phyloP scores from a whole-genome alignment of 2,888 invertebrate genomes.

The Nebria brevicollis region DNA sequence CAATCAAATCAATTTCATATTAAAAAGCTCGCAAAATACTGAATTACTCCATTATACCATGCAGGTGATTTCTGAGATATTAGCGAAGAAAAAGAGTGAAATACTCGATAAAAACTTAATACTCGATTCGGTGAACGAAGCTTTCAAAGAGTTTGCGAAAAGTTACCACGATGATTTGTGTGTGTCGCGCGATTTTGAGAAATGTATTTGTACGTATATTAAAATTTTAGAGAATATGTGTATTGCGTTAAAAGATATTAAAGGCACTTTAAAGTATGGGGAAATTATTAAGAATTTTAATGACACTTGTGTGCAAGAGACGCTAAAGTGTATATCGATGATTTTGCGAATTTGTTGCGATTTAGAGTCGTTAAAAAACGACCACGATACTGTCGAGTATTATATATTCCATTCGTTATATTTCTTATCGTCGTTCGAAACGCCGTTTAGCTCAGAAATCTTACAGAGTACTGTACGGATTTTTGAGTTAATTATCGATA shows the following conservation, averaged over 20 bases:
- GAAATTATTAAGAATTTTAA: slow-evolving; percentile 16
- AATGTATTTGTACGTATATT: slow-evolving; percentile 23
- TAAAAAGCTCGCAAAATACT: slow-evolving; percentile 77
- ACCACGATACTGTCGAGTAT: slow-evolving; percentile 27
- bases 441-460: background rate
- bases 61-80: slow-evolving; percentile 65
- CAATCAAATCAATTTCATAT: slow-evolving; percentile 73
- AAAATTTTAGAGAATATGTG: slow-evolving; percentile 36
- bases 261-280: background rate
- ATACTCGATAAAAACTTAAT: slow-evolving; percentile 13
- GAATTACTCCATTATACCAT: slow-evolving; percentile 69
- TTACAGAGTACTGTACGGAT: background rate
- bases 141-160: slow-evolving; percentile 33
- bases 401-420: slow-evolving; percentile 25
- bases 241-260: slow-evolving; percentile 18
- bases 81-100: slow-evolving; percentile 42
- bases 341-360: slow-evolving; percentile 14
- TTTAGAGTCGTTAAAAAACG: slow-evolving; percentile 14
- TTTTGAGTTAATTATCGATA: slow-evolving; percentile 19
- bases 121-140: slow-evolving; percentile 26
- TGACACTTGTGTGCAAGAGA: slow-evolving; percentile 3
- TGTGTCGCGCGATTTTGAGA: slow-evolving; percentile 26
- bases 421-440: slow-evolving; percentile 18
- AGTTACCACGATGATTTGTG: slow-evolving; percentile 6
- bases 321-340: background rate